phyloP scores from a whole-genome alignment of 2,797 vertebrate species.

The Melanotaenia maccullochi region DNA sequence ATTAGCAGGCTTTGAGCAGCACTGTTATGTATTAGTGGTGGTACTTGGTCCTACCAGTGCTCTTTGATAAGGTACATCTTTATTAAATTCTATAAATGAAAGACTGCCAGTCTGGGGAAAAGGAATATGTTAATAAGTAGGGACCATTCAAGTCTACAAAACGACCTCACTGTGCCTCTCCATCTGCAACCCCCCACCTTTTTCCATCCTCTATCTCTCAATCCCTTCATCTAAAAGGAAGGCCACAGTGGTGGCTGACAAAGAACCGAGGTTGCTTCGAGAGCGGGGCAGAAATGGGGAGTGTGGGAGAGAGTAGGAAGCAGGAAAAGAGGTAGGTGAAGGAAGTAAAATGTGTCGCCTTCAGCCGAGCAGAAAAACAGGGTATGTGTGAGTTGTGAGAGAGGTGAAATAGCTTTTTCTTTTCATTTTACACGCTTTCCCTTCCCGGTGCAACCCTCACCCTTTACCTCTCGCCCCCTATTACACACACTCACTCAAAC shows the following conservation, averaged over 20 bases:
- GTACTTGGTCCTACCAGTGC: conserved; percentile 92
- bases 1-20: conserved; percentile 92
- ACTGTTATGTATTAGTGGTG: conserved; percentile 90
- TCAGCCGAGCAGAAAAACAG: conserved; percentile 77
- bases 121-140: conserved; percentile 91
- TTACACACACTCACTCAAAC: conserved; percentile 70
- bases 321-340: conserved; percentile 62
- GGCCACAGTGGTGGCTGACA: conserved; percentile 75
- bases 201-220: conserved; percentile 59
- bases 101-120: conserved; percentile 86
- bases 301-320: conserved; percentile 52
- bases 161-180: conserved; percentile 73
- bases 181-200: conserved; percentile 75
- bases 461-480: conserved; percentile 80
- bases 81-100: conserved; percentile 95
- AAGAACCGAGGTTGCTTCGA: conserved; percentile 67
- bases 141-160: conserved; percentile 87
- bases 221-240: conserved; percentile 71
- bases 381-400: conserved; percentile 76
- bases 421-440: conserved; percentile 83
- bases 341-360: conserved; percentile 77
- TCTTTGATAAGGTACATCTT: conserved; percentile 97
- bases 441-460: conserved; percentile 80
- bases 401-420: conserved; percentile 93
- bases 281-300: conserved; percentile 58